phyloP scores from a whole-genome alignment of 2,888 invertebrate species.

The Eupithecia pulchellata region DNA sequence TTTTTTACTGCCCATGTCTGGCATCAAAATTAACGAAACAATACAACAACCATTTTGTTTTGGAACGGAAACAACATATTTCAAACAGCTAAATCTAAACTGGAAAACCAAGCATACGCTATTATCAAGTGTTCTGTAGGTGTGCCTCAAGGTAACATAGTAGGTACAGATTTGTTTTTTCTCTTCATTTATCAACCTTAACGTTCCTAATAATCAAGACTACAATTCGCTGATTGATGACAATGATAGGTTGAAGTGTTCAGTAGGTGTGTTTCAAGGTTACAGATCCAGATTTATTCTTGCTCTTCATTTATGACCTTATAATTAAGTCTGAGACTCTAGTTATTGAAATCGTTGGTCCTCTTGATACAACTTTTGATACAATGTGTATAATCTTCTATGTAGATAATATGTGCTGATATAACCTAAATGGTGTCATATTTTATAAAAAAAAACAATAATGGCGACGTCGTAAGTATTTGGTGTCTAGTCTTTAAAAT shows the following conservation, averaged over 20 bases:
- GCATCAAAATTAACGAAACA: constrained; percentile 55
- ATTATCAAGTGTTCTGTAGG: constrained; percentile 4
- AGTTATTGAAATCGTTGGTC: background rate
- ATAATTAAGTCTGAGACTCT: background rate
- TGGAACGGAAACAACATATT: constrained; percentile 62
- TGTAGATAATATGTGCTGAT: background rate
- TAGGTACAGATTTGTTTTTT: background rate
- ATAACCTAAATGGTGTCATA: too few species aligned
- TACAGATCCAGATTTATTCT: background rate
- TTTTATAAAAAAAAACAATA: background rate
- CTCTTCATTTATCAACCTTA: background rate
- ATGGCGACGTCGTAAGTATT: background rate
- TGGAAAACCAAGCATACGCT: constrained; percentile 21
- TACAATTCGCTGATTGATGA: too few species aligned
- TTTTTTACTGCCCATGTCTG: constrained; percentile 58
- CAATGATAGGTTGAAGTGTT: too few species aligned
- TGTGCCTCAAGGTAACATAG: background rate
- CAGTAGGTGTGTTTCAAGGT: constrained; percentile 5
- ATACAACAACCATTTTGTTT: constrained; percentile 56
- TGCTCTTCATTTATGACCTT: background rate
- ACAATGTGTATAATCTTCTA: background rate
- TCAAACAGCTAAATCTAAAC: constrained; percentile 46
- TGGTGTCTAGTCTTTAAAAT: background rate
- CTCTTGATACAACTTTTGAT: background rate
- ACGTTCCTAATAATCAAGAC: background rate